Base-by-base conservation (phyloP, 2,113 vertebrate species). In the Vidua chalybeata region DNA sequence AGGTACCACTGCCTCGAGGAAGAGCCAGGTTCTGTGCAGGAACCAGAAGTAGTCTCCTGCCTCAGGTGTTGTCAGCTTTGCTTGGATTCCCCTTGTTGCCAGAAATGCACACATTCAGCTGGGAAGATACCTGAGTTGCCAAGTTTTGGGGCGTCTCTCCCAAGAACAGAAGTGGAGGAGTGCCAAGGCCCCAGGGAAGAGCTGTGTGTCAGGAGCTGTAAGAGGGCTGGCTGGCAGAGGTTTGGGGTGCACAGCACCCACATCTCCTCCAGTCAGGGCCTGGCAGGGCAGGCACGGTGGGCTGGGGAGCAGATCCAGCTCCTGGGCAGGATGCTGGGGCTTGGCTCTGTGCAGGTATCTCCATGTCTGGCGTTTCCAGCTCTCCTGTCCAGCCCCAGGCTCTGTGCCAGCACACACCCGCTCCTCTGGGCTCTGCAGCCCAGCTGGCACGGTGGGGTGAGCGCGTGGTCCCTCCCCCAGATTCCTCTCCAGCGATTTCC, bases 261-360 rank as follows among this genome's bases (percentile, higher is more conserved):
- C n/a, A 20, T 7, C 89, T 9, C 27, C 56, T 33, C 27, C 66
- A 9, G 26, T 22, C 76, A 17, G 74, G 61, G 9, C 39, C 55
- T 21, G 2, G 8, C 16, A 30, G 9, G 43, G 31, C 28, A 58
- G 15, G 28, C 43, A 41, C 2, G 1, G 39, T 0, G 0, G 7
- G 67, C 79, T 20, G 68, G 28, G 52, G 27, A 85, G 46, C 77
- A 43, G 35, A 21, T 43, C 72, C 64, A 46, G 76, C 63, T 62
- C 54, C 21, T 1, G 17, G 73, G 37, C 15, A 35, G 31, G n/a
- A 7, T 4, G 5, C 56, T 46, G 74, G 46, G 45, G 14, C 51
- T 83, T 28, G 11, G 35, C 27, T 75, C 41, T 21, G 6, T 37
- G 14, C 4, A 0, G 15, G 4, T 13, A 6, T 55, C n/a, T 45